Evolutionary conservation across 2,113 vertebrate species (phyloP).

Genomic region (Bujurquina vittata): DNA sequence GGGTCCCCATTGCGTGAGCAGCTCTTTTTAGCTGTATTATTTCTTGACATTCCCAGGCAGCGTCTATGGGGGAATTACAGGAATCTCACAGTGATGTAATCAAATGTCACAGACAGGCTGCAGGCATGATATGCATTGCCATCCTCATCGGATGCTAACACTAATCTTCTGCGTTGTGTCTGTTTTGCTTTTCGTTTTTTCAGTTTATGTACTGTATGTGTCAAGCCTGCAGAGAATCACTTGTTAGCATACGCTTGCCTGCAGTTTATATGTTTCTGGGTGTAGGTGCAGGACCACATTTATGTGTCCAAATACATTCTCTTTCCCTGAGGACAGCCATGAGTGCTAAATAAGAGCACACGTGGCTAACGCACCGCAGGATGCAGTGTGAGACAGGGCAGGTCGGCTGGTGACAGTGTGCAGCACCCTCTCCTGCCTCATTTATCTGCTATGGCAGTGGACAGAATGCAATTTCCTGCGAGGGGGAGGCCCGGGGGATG

Average conservation of each 20-base stretch:
- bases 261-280: conserved; percentile 13
- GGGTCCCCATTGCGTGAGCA: conserved; percentile 67
- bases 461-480: conserved; percentile 83
- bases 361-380: conserved; percentile 74
- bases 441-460: conserved; percentile 82
- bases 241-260: conserved; percentile 13
- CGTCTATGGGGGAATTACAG: conserved; percentile 59
- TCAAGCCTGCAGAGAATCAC: background rate
- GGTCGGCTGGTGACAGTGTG: conserved; percentile 74
- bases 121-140: conserved; percentile 30
- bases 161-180: background rate
- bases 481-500: conserved; percentile 67
- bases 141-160: conserved; percentile 24
- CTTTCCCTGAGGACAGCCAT: conserved; percentile 27
- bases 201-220: background rate
- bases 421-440: conserved; percentile 78
- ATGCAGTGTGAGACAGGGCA: conserved; percentile 77
- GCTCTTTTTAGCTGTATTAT: conserved; percentile 46
- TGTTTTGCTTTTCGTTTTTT: background rate
- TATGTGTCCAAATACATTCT: conserved; percentile 10
- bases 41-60: conserved; percentile 71
- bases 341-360: conserved; percentile 62
- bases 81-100: conserved; percentile 69
- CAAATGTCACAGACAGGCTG: conserved; percentile 54
- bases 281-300: conserved; percentile 2